A percentile compares a stretch with the other conserved stretches of the same genome.
phyloP scores from a whole-genome alignment of 2,888 invertebrate genomes.

The Dynastes hyllus region DNA sequence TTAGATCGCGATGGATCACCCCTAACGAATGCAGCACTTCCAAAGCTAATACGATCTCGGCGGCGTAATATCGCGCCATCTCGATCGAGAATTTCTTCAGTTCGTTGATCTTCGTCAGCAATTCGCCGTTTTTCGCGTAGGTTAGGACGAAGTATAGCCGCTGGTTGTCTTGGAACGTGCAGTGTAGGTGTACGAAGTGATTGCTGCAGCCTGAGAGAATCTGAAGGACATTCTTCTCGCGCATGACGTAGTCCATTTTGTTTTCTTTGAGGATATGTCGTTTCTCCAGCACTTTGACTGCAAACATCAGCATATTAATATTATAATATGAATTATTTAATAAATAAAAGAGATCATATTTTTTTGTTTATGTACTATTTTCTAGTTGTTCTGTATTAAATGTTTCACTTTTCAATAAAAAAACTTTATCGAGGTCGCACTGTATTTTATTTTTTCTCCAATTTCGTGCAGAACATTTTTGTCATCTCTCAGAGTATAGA shows the following conservation, averaged over 20 bases:
- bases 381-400: too few relatives aligned
- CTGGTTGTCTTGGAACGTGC: conserved; percentile 96
- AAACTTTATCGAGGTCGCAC: too few relatives aligned
- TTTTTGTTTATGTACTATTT: too few relatives aligned
- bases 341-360: too few relatives aligned
- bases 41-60: conserved; percentile 93
- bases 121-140: conserved; percentile 95
- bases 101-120: conserved; percentile 92
- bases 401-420: too few relatives aligned
- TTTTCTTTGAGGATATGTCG: conserved; percentile 93
- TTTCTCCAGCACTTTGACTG: conserved; percentile 99
- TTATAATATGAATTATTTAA: too few relatives aligned
- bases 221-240: conserved; percentile 96
- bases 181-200: conserved; percentile 94
- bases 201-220: conserved; percentile 86
- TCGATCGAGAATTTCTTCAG: conserved; percentile 92
- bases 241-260: conserved; percentile 92
- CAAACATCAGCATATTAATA: conserved; percentile 58
- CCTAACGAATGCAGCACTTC: conserved; percentile 92
- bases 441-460: too few relatives aligned
- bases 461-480: too few relatives aligned
- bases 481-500: too few relatives aligned
- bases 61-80: conserved; percentile 94
- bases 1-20: conserved; percentile 96
- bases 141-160: conserved; percentile 96